These are phyloP conservation scores for Thymelicus sylvestris DNA, from an alignment of 2,888 invertebrate species.

Conservation along the genomic window DNA sequence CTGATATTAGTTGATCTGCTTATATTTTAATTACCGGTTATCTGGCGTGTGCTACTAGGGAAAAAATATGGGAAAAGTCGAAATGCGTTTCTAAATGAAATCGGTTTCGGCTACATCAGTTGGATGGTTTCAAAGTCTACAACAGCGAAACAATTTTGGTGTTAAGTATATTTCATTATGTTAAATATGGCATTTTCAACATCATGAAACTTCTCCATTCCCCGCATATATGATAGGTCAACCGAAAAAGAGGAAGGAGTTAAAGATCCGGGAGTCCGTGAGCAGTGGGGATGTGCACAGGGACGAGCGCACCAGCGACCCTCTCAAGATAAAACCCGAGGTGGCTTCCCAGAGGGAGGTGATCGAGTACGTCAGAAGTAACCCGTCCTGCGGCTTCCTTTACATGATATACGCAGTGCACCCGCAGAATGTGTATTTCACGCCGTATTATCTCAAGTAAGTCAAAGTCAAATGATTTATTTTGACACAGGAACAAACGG, in stretches of 20 bases:
- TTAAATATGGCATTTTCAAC: too few species aligned
- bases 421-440: constrained; percentile 89
- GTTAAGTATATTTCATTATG: too few species aligned
- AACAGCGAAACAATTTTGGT: not conserved
- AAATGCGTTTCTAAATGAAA: too few species aligned
- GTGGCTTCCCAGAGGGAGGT: constrained; percentile 75
- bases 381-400: constrained; percentile 87
- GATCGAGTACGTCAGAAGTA: constrained; percentile 78
- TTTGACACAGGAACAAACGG: too few species aligned
- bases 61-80: too few species aligned
- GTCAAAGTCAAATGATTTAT: constrained; percentile 42
- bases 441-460: constrained; percentile 90
- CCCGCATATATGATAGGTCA: constrained; percentile 16
- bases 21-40: too few species aligned
- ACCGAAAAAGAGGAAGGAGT: constrained; percentile 58
- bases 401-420: constrained; percentile 91
- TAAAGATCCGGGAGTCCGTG: constrained; percentile 55
- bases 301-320: constrained; percentile 55
- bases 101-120: too few species aligned
- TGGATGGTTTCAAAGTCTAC: too few species aligned
- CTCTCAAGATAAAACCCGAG: constrained; percentile 71
- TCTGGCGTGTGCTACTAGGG: too few species aligned
- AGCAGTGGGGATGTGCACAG: constrained; percentile 42
- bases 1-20: too few species aligned
- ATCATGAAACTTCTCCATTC: not conserved